Conservation (phyloP, 2,113 vertebrate genomes). For the Gnathonemus echidnorhynchus region DNA sequence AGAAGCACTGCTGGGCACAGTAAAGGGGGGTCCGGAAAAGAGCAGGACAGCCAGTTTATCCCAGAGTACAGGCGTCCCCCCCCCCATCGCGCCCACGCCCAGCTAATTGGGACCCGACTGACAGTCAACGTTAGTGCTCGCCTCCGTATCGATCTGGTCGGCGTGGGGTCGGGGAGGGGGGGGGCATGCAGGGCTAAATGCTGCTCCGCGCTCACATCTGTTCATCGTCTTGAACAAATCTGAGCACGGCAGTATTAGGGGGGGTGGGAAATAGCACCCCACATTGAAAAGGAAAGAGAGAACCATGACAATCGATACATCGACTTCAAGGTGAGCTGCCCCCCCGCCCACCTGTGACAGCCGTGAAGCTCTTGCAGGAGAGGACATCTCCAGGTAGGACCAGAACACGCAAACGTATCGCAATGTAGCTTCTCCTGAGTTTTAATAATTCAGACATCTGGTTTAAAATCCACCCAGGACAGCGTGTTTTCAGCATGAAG, state of each 20-base stretch:
- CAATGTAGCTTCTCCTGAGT: background rate
- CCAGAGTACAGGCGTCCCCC: background rate
- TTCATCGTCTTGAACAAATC: background rate
- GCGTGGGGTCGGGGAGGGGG: background rate
- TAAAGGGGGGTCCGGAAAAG: background rate
- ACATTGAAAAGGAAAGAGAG: background rate
- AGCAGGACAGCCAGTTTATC: background rate
- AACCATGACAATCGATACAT: background rate
- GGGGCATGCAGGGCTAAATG: background rate
- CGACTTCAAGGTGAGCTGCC: background rate
- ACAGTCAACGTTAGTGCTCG: conserved; percentile 35
- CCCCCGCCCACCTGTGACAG: background rate
- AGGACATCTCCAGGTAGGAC: background rate
- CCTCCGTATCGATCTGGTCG: background rate
- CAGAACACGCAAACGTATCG: background rate
- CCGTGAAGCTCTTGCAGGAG: background rate
- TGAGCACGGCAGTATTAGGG: background rate
- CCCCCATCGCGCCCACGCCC: conserved; percentile 24
- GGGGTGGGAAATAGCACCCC: background rate
- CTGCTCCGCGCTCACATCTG: too few species aligned
- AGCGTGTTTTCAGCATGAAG: background rate
- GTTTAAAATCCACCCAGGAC: background rate
- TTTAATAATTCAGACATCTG: background rate
- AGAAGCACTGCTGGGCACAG: background rate
- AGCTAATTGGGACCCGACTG: conserved; percentile 26